Percentiles rank a stretch among this genome's conserved stretches.
phyloP scores from a whole-genome alignment of 2,113 vertebrate species.

The Cebidichthys violaceus region DNA sequence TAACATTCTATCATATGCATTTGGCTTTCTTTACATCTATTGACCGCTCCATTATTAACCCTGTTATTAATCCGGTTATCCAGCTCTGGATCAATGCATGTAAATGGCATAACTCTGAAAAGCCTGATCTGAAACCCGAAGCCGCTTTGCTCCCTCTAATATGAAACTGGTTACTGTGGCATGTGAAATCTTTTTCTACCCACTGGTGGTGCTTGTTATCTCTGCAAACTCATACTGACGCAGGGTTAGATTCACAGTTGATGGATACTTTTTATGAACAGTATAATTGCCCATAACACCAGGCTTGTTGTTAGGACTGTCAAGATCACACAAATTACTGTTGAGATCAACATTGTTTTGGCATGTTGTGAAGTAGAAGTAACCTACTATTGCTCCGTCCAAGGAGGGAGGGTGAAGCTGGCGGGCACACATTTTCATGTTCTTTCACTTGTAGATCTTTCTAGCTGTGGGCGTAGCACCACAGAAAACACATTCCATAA shows the following conservation, averaged over 20 bases:
- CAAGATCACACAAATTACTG: conserved; percentile 56
- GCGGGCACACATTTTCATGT: conserved; percentile 46
- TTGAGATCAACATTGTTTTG: conserved; percentile 60
- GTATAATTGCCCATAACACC: conserved; percentile 49
- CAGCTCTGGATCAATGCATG: conserved; percentile 45
- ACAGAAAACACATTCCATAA: conserved; percentile 62
- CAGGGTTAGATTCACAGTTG: conserved; percentile 6
- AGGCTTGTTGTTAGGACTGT: conserved; percentile 45
- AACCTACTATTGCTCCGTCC: conserved; percentile 45
- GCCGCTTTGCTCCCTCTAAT: conserved; percentile 23
- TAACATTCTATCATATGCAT: conserved; percentile 27
- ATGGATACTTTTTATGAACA: conserved; percentile 52
- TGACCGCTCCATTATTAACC: conserved; percentile 35
- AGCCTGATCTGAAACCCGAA: conserved; percentile 32
- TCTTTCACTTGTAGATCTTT: conserved; percentile 33
- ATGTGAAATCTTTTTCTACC: conserved; percentile 18
- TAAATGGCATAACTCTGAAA: conserved; percentile 49
- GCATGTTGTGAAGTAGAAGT: conserved; percentile 54
- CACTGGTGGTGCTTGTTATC: conserved; percentile 26
- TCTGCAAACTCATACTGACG: not conserved
- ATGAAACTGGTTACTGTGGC: conserved; percentile 25
- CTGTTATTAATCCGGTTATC: conserved; percentile 30
- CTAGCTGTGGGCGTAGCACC: conserved; percentile 31
- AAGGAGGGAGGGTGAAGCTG: conserved; percentile 56
- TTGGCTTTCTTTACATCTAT: conserved; percentile 43